Conservation (phyloP, 2,113 vertebrate species). For the Nicator chloris region DNA sequence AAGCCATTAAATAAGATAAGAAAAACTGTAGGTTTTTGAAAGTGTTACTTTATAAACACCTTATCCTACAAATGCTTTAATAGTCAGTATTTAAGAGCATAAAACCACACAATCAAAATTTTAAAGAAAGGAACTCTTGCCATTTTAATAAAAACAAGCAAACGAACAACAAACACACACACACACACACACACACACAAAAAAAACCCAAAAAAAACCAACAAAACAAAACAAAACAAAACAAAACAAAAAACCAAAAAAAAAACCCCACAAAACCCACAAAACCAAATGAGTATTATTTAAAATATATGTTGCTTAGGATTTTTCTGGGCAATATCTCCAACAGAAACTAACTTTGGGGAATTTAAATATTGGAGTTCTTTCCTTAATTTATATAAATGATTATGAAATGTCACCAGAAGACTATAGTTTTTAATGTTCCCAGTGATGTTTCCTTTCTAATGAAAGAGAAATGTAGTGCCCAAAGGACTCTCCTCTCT, state of each 20-base stretch:
- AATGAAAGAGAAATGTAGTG: not conserved
- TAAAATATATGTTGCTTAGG: no score
- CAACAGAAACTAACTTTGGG: not conserved
- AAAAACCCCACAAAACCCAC: no score
- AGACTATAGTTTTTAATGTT: not conserved
- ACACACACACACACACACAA: no score
- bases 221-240: no score
- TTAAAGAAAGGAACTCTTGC: rapidly evolving
- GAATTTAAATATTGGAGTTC: not conserved
- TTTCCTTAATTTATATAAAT: not conserved
- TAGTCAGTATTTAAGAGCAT: not conserved
- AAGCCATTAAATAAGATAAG: not conserved
- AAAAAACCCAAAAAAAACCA: no score
- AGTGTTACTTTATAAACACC: not conserved
- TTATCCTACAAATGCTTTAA: not conserved
- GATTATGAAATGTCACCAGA: not conserved
- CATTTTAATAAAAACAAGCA: no score
- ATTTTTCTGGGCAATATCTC: not conserved
- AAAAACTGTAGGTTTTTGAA: not conserved
- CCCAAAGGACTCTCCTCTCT: not conserved
- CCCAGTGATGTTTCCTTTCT: not conserved
- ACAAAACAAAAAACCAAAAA: no score
- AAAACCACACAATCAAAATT: not conserved
- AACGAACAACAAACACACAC: no score
- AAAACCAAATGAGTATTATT: no score